Base-by-base conservation (phyloP, 2,113 vertebrate genomes). In the Oenanthe oenanthe region DNA sequence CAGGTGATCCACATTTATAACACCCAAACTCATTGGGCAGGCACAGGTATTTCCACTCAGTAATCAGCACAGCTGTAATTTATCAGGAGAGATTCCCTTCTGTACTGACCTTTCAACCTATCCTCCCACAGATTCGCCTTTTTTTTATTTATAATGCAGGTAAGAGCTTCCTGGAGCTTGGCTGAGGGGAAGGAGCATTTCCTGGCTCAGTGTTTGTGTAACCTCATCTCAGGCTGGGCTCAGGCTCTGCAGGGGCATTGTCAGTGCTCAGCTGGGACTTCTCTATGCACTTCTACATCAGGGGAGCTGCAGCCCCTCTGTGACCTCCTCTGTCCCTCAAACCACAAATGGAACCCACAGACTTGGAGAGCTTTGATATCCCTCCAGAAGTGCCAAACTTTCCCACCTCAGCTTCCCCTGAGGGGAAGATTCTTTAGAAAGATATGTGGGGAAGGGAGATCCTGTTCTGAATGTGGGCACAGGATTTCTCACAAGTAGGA, bases 351-450 rank as follows among this genome's bases (percentile, higher is more conserved):
- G 66, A 45, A 9, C 43, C 68, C 60, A 17, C 66, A 32, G 18
- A 4, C 57, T 10, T 2, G 3, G 17, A 7, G 26, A 75, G 74
- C 48, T 72, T 43, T 38, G 34, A 2, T 34, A 2, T 2, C 57
- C 51, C 47, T 13, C 31, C 45, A n/a, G 40, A 65, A 85, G 93
- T 88, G 95, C 85, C 95, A 95, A 65, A 76, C 17, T 36, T 53
- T 40, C 24, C 66, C 77, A 53, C 36, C 81, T 85, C 77, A 29
- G 77, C 38, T 36, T 60, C 65, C 36, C 57, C 65, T 60, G 57
- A 66, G 72, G 57, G 72, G 26, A 36, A 22, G 17, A 42, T 54
- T 34, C 4, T 28, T 36, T 1, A 4, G 20, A 11, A 6, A 18
- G 60, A 3, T 36, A 36, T 2, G 17, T 61, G 25, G 36, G 25